Evolutionary conservation across 2,888 invertebrate species (phyloP).

Genomic region (Morpho helenor): DNA sequence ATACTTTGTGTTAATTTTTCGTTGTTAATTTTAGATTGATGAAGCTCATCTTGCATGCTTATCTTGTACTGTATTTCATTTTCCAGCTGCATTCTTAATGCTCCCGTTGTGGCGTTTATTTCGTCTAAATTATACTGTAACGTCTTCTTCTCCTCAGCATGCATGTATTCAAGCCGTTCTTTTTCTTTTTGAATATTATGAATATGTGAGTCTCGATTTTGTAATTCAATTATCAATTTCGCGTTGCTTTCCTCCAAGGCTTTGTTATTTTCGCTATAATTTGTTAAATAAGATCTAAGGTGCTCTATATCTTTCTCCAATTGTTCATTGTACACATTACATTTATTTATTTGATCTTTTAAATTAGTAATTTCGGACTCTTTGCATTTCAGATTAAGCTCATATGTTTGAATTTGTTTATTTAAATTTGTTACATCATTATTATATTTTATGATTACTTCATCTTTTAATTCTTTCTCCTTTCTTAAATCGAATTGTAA

Average conservation of each 20-base stretch:
- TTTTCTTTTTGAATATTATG: constrained; percentile 41
- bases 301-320: constrained; percentile 42
- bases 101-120: constrained; percentile 42
- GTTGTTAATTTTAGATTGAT: constrained; percentile 16
- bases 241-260: constrained; percentile 39
- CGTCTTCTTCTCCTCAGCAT: constrained; percentile 41
- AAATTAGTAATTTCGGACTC: constrained; percentile 40
- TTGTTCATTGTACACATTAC: constrained; percentile 33
- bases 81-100: constrained; percentile 49
- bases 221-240: constrained; percentile 40
- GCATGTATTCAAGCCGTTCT: constrained; percentile 38
- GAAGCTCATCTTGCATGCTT: constrained; percentile 41
- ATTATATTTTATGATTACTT: constrained; percentile 41
- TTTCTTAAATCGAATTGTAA: constrained; percentile 47
- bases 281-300: constrained; percentile 34
- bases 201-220: constrained; percentile 37
- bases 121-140: constrained; percentile 46
- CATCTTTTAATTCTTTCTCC: constrained; percentile 43
- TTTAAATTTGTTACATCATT: constrained; percentile 38
- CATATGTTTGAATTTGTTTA: constrained; percentile 34
- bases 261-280: constrained; percentile 38
- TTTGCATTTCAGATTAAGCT: constrained; percentile 39
- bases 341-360: constrained; percentile 35
- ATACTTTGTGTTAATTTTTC: constrained; percentile 15
- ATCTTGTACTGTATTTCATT: constrained; percentile 52